Base-by-base conservation (phyloP, 2,797 vertebrate species). In the Sitta carolinensis region DNA sequence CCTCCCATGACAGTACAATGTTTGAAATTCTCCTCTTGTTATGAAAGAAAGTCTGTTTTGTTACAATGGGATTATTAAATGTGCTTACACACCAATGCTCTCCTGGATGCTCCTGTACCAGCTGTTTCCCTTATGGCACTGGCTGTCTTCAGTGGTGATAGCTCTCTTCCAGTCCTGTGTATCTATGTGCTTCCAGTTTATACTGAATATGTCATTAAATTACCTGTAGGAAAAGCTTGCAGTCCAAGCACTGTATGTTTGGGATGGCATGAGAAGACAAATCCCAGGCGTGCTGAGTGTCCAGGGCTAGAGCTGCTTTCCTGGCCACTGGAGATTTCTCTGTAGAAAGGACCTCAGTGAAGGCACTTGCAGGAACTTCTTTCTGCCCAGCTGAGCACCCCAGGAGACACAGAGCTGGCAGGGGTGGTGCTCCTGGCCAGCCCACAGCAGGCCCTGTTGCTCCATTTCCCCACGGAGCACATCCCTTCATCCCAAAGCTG, bases 301-400 rank as follows among this genome's bases (percentile, higher is more conserved):
- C 27, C 57, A 57, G 29, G 57, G 22, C 22, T 55, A 42, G 50
- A 32, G 29, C 6, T 10, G 4, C 47, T 67, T 61, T 70, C 34
- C 40, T 42, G 40, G 38, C 64, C 59, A 29, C 32, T 30, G 36
- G 7, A 7, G 17, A 4, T n/a, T 54, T 72, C 51, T 47, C 57
- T n/a, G 42, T 64, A 54, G 36, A 22, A 63, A 78, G 58, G 16
- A 67, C 11, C 23, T 51, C 36, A 52, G 11, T 20, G 62, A 57
- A 81, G 29, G 32, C 48, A 3, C 26, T 25, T 54, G 34, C 20
- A 67, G 66, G 36, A 63, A 34, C 13, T 55, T 32, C 47, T 55
- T 64, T 54, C 52, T 66, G 55, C 48, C 11, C 7, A 0, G 0
- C n/a, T n/a, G 50, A 5, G 1, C 0, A 1, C 4, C 34, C 4